Evolutionary conservation across 2,113 vertebrate species (phyloP).

Genomic region (Paraplagusia blochii): DNA sequence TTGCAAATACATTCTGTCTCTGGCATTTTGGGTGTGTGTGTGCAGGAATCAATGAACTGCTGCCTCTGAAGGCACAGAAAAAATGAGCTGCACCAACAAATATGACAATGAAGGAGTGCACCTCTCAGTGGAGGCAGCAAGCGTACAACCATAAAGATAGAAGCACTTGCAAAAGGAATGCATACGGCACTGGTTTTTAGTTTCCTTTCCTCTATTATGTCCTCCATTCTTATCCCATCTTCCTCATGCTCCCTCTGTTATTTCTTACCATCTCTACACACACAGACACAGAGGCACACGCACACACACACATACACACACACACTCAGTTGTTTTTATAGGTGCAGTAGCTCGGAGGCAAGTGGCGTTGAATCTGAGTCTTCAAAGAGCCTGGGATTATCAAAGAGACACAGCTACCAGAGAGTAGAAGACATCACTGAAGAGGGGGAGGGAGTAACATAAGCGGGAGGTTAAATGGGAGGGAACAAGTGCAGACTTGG

Average conservation of each 20-base stretch:
- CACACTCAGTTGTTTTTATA: slow-evolving; percentile 73
- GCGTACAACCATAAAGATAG: slow-evolving; percentile 72
- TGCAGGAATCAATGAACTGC: slow-evolving; percentile 77
- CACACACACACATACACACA: slow-evolving; percentile 33
- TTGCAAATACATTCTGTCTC: slow-evolving; percentile 61
- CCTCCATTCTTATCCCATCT: slow-evolving; percentile 66
- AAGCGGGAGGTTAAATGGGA: slow-evolving; percentile 49
- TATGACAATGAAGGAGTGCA: slow-evolving; percentile 82
- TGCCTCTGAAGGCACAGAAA: slow-evolving; percentile 73
- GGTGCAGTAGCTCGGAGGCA: slow-evolving; percentile 76
- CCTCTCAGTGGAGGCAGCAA: slow-evolving; percentile 75
- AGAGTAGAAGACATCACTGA: slow-evolving; percentile 71
- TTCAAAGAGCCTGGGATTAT: slow-evolving; percentile 78
- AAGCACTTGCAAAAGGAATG: slow-evolving; percentile 60
- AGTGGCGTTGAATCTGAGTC: slow-evolving; percentile 76
- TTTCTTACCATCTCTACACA: slow-evolving; percentile 17
- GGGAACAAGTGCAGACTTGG: slow-evolving; percentile 50
- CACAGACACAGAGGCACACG: slow-evolving; percentile 5
- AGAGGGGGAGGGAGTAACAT: slow-evolving; percentile 64
- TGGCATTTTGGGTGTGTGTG: slow-evolving; percentile 66
- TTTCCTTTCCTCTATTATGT: slow-evolving; percentile 60
- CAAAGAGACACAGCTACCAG: slow-evolving; percentile 77
- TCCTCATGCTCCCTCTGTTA: slow-evolving; percentile 28
- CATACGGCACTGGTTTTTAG: slow-evolving; percentile 72
- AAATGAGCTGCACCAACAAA: slow-evolving; percentile 76